A percentile compares a stretch with the other conserved stretches of the same genome.
Conservation (phyloP, 2,888 invertebrate genomes). For the Synanthedon vespiformis region DNA sequence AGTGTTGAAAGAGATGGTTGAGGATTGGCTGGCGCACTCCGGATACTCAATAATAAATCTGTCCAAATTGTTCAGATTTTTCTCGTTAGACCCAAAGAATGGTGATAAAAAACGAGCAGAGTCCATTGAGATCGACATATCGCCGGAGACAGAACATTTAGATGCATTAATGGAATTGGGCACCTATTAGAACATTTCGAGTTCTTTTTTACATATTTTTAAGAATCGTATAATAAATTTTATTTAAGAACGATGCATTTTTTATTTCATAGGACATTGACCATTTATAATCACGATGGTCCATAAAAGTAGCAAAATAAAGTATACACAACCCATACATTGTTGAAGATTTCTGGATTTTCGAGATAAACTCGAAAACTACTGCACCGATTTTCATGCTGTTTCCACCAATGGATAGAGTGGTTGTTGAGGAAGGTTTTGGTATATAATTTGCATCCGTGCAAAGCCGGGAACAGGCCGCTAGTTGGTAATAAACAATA, state of each 20-base stretch:
- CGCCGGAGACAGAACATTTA: slow-evolving; percentile 59
- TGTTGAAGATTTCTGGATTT: too few species aligned
- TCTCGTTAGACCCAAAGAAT: slow-evolving; percentile 39
- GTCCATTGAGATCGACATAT: slow-evolving; percentile 49
- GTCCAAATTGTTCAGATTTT: slow-evolving; percentile 66
- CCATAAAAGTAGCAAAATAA: too few species aligned
- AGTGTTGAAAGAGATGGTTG: slow-evolving; percentile 74
- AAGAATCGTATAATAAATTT: background rate
- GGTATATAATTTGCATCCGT: too few species aligned
- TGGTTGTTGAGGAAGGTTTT: too few species aligned
- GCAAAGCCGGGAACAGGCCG: too few species aligned
- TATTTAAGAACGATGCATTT: background rate
- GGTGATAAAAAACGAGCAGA: slow-evolving; percentile 34
- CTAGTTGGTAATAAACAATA: too few species aligned
- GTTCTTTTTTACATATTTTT: background rate
- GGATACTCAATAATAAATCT: slow-evolving; percentile 78
- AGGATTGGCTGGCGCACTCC: slow-evolving; percentile 75
- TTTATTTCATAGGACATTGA: too few species aligned
- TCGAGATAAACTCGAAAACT: too few species aligned
- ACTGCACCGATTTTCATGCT: too few species aligned
- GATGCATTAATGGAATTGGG: slow-evolving; percentile 60
- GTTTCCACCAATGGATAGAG: too few species aligned
- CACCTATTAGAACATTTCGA: slow-evolving; percentile 24
- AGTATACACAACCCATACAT: too few species aligned
- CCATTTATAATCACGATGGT: too few species aligned